These are phyloP conservation scores for Xyliphius kryptos DNA, from an alignment of 2,113 vertebrate genomes.

Conservation along the genomic window DNA sequence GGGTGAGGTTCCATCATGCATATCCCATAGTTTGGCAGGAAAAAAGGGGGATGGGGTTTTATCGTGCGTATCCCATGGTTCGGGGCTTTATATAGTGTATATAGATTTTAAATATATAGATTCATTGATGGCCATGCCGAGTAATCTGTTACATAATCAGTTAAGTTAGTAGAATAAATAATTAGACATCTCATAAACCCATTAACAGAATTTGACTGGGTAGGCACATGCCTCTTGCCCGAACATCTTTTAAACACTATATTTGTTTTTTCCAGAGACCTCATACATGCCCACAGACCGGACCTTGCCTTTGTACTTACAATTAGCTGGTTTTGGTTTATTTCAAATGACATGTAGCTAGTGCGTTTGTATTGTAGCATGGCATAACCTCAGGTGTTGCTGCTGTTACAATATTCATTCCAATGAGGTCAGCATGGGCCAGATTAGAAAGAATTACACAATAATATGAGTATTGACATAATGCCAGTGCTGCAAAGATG, in stretches of 20 bases:
- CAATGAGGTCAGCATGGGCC: neutral
- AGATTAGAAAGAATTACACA: conserved; percentile 4
- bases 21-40: too few relatives aligned
- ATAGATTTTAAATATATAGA: too few relatives aligned
- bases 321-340: conserved; percentile 4
- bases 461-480: conserved; percentile 29
- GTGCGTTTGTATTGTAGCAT: neutral
- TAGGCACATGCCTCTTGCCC: neutral
- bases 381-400: conserved; percentile 1
- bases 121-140: neutral
- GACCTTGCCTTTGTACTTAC: neutral
- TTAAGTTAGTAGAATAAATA: neutral
- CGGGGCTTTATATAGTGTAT: too few relatives aligned
- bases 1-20: too few relatives aligned
- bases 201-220: neutral
- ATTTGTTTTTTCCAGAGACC: neutral
- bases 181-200: neutral
- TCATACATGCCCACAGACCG: conserved; percentile 2
- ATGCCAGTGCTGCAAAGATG: conserved; percentile 1
- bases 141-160: neutral
- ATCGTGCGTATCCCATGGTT: too few relatives aligned
- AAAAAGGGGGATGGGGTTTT: too few relatives aligned
- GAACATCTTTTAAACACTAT: neutral
- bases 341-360: conserved; percentile 9
- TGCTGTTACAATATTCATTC: neutral